Evolutionary conservation across 2,797 vertebrate species (phyloP), one percentile per base, ranked within the genome.

Genomic region (Thalassophryne amazonica): DNA sequence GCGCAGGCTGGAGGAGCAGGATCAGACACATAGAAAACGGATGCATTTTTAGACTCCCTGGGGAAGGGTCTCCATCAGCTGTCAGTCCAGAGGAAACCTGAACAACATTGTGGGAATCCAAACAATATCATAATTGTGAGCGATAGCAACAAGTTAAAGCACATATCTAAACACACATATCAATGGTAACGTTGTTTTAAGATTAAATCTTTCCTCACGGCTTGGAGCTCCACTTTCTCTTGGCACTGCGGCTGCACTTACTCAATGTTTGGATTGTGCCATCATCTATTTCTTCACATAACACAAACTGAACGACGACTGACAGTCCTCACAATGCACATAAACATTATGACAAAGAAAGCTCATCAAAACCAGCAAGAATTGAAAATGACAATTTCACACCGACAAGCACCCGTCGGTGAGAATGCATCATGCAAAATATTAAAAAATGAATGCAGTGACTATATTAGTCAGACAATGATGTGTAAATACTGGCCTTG

Each of bases 1-100:
- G 67, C 52, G 46, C 48, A 7, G 68, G 62, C 80, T 39, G 42
- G 76, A 64, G 43, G 45, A 69, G 70, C 60, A 24, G 69, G 65
- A 80, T 80, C 59, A 73, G 81, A 80, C 69, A 28, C 63, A 58
- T 56, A 65, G 67, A 68, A 75, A 74, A 72, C 29, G 70, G 61
- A 53, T 53, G 54, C 55, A 16, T 70, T 73, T 74, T 50, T 40
- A 62, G 59, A 70, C 67, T 73, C 69, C 75, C 75, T 25, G 3
- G 58, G 73, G 73, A 70, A 40, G 37, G 9, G 16, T 25, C 46
- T 73, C 69, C 69, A 43, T 64, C 60, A 62, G 60, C 67, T 60
- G 49, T 51, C 71, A 54, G 47, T 45, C 73, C 56, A 7, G 47
- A 40, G 61, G 69, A 81, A 80, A 80, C 70, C 62, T 51, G 74